Evolutionary conservation across 1,140 invertebrate species (phyloP).

Genomic region (Planococcus citri): DNA sequence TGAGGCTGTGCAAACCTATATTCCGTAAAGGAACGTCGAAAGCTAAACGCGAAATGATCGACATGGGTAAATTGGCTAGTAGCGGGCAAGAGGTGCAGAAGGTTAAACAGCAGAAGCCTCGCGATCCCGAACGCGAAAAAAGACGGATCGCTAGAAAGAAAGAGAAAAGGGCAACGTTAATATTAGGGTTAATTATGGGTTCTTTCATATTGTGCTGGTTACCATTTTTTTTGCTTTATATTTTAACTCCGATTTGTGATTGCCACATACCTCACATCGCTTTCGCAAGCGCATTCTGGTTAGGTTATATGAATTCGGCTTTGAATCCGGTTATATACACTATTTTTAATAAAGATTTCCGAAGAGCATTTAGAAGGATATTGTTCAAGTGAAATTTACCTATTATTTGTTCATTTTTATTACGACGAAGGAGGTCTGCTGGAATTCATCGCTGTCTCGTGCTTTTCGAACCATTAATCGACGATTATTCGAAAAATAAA

Average conservation of each 20-base stretch:
- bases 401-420: neutral
- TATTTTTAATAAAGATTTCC: conserved; percentile 98
- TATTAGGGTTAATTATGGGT: conserved; percentile 95
- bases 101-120: conserved; percentile 44
- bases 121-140: conserved; percentile 86
- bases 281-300: conserved; percentile 94
- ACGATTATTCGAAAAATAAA: too few species aligned
- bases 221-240: conserved; percentile 94
- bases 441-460: neutral
- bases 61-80: conserved; percentile 33
- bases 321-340: conserved; percentile 97
- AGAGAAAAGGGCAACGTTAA: conserved; percentile 91
- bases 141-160: conserved; percentile 86
- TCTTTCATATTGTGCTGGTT: conserved; percentile 98
- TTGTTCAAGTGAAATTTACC: conserved; percentile 61
- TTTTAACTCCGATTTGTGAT: conserved; percentile 64
- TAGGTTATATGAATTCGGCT: conserved; percentile 97
- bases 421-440: neutral
- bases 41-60: conserved; percentile 36
- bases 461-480: too few species aligned
- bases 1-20: conserved; percentile 70
- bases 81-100: conserved; percentile 26
- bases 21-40: conserved; percentile 40
- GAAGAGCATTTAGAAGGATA: conserved; percentile 86
- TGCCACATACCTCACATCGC: conserved; percentile 67